A percentile compares a stretch with the other conserved stretches of the same genome.
Conservation (phyloP, 30 jellyfish, hydroid and myxozoan species). For the Pseudorhiza aurosa region DNA sequence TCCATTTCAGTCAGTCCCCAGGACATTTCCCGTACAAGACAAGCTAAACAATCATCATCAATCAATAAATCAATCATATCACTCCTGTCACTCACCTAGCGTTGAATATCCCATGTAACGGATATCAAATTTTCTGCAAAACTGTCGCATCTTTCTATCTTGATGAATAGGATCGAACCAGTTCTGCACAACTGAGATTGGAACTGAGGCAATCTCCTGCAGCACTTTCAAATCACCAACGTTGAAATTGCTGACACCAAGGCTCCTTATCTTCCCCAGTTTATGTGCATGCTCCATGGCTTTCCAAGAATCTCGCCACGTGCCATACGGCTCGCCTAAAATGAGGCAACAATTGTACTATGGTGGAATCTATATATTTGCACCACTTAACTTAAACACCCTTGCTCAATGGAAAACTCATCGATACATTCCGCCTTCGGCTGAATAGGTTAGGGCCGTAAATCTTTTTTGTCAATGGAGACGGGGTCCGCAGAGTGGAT, state of each 20-base stretch:
- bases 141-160: slow-evolving; percentile 60
- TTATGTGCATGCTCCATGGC: slow-evolving; percentile 95
- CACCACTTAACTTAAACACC: too few relatives aligned
- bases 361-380: too few relatives aligned
- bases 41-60: too few relatives aligned
- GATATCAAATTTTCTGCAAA: slow-evolving; percentile 62
- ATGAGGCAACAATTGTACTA: neutral
- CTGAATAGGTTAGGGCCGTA: too few relatives aligned
- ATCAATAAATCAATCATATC: too few relatives aligned
- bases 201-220: slow-evolving; percentile 64
- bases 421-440: too few relatives aligned
- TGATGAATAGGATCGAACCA: slow-evolving; percentile 97
- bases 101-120: slow-evolving; percentile 90
- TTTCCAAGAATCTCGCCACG: slow-evolving; percentile 95
- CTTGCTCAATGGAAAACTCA: too few relatives aligned
- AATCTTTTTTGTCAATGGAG: too few relatives aligned
- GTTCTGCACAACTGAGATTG: slow-evolving; percentile 90
- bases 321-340: slow-evolving; percentile 88
- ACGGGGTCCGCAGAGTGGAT: too few relatives aligned
- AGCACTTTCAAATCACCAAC: slow-evolving; percentile 58
- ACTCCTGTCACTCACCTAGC: slow-evolving; percentile 74
- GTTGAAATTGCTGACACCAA: slow-evolving; percentile 86
- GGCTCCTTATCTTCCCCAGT: slow-evolving; percentile 84
- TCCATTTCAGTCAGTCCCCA: too few relatives aligned
- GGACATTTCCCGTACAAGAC: too few relatives aligned